Conservation (phyloP, 1,140 invertebrate genomes). For the Diorhabda sublineata region DNA sequence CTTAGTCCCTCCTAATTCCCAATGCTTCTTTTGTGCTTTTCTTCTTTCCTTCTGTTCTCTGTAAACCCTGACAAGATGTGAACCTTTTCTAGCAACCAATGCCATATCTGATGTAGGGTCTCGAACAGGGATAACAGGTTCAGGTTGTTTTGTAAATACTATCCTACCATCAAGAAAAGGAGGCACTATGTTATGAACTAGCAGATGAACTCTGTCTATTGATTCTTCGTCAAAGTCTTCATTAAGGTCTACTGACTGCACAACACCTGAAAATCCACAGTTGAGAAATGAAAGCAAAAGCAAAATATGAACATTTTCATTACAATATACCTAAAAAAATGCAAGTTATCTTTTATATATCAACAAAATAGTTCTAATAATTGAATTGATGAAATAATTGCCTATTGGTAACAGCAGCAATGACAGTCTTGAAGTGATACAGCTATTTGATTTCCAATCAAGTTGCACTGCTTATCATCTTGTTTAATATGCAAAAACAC, state of each 20-base stretch:
- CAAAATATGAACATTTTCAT: neutral
- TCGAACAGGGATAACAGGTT: slow-evolving; percentile 88
- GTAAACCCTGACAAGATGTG: slow-evolving; percentile 80
- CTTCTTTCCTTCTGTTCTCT: slow-evolving; percentile 94
- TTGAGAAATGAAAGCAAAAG: neutral
- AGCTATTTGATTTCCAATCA: too few species aligned
- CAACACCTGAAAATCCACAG: slow-evolving; percentile 62
- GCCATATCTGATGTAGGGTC: slow-evolving; percentile 99
- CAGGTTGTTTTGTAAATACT: slow-evolving; percentile 98
- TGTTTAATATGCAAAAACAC: too few species aligned
- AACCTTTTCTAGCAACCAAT: slow-evolving; percentile 92
- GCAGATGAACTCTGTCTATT: slow-evolving; percentile 83
- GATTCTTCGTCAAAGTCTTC: slow-evolving; percentile 95
- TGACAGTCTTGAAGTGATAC: too few species aligned
- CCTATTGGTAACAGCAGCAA: too few species aligned
- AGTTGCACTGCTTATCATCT: too few species aligned
- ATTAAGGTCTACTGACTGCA: slow-evolving; percentile 83
- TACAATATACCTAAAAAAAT: slow-evolving; percentile 4
- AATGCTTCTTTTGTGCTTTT: slow-evolving; percentile 97
- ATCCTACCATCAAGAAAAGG: slow-evolving; percentile 98
- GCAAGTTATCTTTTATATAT: neutral
- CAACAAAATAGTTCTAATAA: too few species aligned
- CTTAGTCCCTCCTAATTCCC: slow-evolving; percentile 96
- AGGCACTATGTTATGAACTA: slow-evolving; percentile 98
- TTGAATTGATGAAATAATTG: too few species aligned